These are phyloP conservation scores for Erythrocebus patas DNA, from an alignment of 2,113 vertebrate genomes.

Conservation along the genomic window DNA sequence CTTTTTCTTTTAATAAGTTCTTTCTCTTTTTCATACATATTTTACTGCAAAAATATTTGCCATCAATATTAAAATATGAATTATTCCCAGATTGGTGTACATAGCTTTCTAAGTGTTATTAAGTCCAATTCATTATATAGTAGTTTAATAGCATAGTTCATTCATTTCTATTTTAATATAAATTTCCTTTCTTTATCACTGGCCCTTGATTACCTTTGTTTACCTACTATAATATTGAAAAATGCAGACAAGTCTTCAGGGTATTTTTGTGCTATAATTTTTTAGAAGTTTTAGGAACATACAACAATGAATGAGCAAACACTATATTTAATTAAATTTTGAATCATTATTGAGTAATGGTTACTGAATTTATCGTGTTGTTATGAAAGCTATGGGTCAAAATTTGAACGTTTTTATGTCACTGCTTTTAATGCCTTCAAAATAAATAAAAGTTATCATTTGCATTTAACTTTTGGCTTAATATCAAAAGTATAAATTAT, in stretches of 20 bases:
- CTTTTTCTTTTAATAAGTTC: conserved; percentile 77
- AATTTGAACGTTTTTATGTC: neutral
- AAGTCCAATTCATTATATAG: conserved; percentile 65
- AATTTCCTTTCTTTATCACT: conserved; percentile 19
- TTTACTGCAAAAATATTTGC: conserved; percentile 76
- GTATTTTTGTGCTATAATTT: neutral
- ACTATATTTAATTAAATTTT: neutral
- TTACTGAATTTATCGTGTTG: neutral
- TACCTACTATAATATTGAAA: neutral
- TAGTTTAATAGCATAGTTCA: conserved; percentile 51
- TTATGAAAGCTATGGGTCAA: neutral
- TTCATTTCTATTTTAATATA: conserved; percentile 66
- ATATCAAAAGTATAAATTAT: neutral
- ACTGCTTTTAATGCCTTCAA: neutral
- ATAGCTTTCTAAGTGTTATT: conserved; percentile 68
- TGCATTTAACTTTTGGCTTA: neutral
- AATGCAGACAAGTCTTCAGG: neutral
- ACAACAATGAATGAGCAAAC: neutral
- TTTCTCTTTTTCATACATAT: conserved; percentile 74
- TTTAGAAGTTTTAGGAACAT: neutral
- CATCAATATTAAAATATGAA: conserved; percentile 80
- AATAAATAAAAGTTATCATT: neutral
- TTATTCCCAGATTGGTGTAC: conserved; percentile 48
- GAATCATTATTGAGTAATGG: neutral
- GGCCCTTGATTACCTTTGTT: neutral